Evolutionary conservation across 1,140 invertebrate genomes (phyloP), one percentile per base, ranked within the genome.

Genomic region (Calliphora vicina): DNA sequence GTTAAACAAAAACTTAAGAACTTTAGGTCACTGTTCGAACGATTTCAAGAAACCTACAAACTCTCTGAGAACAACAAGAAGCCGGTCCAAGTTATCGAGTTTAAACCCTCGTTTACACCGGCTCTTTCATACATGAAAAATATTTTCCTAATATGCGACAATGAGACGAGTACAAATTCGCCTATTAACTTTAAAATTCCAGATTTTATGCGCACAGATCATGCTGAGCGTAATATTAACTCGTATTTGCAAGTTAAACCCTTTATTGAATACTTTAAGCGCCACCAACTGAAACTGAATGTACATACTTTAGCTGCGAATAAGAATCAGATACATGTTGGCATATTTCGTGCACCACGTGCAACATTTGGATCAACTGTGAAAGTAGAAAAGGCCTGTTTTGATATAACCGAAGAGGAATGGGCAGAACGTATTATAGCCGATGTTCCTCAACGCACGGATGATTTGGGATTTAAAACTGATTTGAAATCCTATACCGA

Each of bases 111-210:
- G 15, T 42, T 88, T 25, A 90, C 87, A 0, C 88, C 88, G 5
- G 87, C 86, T 8, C 84, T 87, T 78, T 85, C 85, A n/a, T 90
- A 90, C 80, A 88, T 89, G 12, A 86, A 88, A 57, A 85, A 85
- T 1, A 85, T 90, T 9, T 80, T 85, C 8, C 80, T 88, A 2
- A 83, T 86, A 12, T 85, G 74, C 13, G 73, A 76, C 0, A 85
- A 83, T 1, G 35, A 83, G 0, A 45, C 17, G 4, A 74, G 84
- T 15, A 13, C n/a, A 17, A 82, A 67, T 25, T 26, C 76, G 0
- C 23, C 29, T 6, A 25, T 35, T 1, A 23, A 78, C 35, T 20
- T 10, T 4, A 20, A 23, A 17, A 9, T 43, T 15, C 88, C 88
- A 12, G 84, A 85, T 17, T 85, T 82, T 73, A 88, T 90, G 88